phyloP scores from a whole-genome alignment of 2,888 invertebrate species.

The Campaea margaritaria region DNA sequence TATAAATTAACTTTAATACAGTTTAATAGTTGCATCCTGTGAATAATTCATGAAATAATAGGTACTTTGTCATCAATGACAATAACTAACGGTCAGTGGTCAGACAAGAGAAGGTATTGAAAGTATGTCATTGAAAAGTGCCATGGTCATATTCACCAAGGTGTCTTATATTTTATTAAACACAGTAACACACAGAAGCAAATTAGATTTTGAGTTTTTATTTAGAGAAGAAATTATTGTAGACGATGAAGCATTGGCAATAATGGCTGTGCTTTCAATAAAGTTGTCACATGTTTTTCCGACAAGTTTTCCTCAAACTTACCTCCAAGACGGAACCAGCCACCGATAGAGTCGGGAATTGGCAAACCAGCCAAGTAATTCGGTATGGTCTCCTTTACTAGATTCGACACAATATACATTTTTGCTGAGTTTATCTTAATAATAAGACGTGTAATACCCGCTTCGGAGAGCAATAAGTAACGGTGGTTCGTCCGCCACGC shows the following conservation, averaged over 20 bases:
- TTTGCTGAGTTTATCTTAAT: conserved; percentile 1
- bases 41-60: conserved; percentile 1
- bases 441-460: conserved; percentile 7
- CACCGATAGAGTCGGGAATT: conserved; percentile 92
- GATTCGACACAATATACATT: conserved; percentile 91
- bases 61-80: conserved; percentile 1
- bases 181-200: no score
- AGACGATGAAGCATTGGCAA: no score
- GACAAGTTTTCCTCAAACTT: conserved; percentile 41
- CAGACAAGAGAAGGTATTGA: conserved; percentile 27
- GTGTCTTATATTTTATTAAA: no score
- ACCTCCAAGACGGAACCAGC: conserved; percentile 95
- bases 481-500: conserved; percentile 17
- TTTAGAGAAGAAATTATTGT: no score
- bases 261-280: no score
- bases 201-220: no score
- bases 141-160: conserved; percentile 1
- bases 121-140: conserved; percentile 45
- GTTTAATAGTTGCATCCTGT: background rate
- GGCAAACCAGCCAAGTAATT: conserved; percentile 94
- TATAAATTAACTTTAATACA: background rate
- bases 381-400: conserved; percentile 92
- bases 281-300: conserved; percentile 1
- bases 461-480: conserved; percentile 11
- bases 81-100: background rate